Base-by-base conservation (phyloP, 2,113 vertebrate genomes). In the Etheostoma cragini region DNA sequence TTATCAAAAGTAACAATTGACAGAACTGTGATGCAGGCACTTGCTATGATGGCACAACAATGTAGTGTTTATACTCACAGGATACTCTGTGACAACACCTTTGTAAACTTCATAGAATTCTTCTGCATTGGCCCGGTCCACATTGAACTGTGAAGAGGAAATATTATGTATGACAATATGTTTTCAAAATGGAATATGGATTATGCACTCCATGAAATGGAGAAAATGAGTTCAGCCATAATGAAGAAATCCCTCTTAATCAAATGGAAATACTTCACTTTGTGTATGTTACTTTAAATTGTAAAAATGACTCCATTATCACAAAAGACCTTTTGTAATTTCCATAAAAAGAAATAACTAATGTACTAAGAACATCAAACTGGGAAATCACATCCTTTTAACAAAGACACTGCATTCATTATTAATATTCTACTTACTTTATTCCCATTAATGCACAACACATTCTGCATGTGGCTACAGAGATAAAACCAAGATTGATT, bases 101-200 rank as follows among this genome's bases (percentile, higher is more conserved):
- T 95, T 98, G 89, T 99, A 99, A 84, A 99, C 95, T 91, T 99
- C 97, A 84, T 95, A 97, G 89, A 99, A 99, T 74, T 99, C 97
- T 84, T 99, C 98, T 58, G 97, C 96, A 16, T 97, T 98, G 57
- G 94, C 91, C 19, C 89, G 96, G 49, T 98, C 97, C 93, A 99
- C 81, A 73, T 94, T 97, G 90, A 98, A 98, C 98, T 99, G 82
- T 12, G 81, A 68, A 8, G 45, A 76, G 13, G n/a, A 78, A 21
- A 69, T 16, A 58, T 33, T 1, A 70, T 19, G 30, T 6, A 46
- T 38, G 46, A 61, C 61, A 17, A 60, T 35, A 38, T 38, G 38
- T 38, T 38, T 38, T 61, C 42, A 49, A 62, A 46, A 22, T 53
- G 35, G 19, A 65, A 76, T 46, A 45, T 38, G 21, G 3, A 50